Base-by-base conservation (phyloP, 2,797 vertebrate species). In the Lerista edwardsae region DNA sequence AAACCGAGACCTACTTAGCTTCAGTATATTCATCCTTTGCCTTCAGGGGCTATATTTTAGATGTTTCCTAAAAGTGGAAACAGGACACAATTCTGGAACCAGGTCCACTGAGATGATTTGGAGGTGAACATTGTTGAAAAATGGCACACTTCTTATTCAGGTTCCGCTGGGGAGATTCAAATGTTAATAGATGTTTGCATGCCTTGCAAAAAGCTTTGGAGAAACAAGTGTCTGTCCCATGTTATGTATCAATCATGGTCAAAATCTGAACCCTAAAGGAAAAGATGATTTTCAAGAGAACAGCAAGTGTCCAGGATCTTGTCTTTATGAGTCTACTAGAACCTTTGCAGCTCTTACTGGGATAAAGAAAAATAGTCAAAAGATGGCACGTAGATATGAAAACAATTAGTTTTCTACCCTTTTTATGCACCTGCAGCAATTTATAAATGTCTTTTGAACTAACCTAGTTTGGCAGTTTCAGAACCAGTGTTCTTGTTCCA, bases 291-390 rank as follows among this genome's bases (percentile, higher is more conserved):
- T 62, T 77, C 75, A 83, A 10, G 39, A 67, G 75, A 73, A 41
- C 72, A n/a, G 64, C 0, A 0, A 41, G 8, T 75, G 12, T 67
- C 81, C 0, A 1, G 4, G 25, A 75, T 86, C 69, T 75, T 44
- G 55, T 71, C 31, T 4, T 75, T 68, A 29, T 1, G 62, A 57
- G 23, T 4, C 39, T 80, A 31, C 31, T 67, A 9, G 79, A 51
- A 77, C 61, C 80, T 68, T 61, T 79, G 36, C 80, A 82, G 25
- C 81, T 68, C 67, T 55, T 19, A 39, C 34, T 85, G 67, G 72
- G 74, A 57, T 57, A 74, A 72, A 61, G 78, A 65, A 29, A 47
- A 80, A 34, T 29, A 68, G 36, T 69, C 55, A 55, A 57, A 68
- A 86, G 44, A 67, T 25, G 51, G 19, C 34, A 72, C 29, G 23